phyloP scores from a whole-genome alignment of 2,113 vertebrate genomes.

The Festucalex cinctus region DNA sequence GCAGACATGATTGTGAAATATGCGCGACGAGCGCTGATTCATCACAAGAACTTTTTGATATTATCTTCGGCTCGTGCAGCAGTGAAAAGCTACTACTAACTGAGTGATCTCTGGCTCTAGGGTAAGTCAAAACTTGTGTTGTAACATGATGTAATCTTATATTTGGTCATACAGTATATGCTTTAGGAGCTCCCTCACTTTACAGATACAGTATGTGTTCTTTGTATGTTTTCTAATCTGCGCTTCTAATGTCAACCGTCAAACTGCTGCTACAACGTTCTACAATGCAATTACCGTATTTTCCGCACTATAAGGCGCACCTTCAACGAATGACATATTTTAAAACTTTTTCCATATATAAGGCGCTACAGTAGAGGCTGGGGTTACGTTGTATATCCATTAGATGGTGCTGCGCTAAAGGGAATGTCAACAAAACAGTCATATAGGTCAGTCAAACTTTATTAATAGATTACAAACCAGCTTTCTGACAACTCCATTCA shows the following conservation, averaged over 20 bases:
- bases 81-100: not conserved
- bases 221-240: not conserved
- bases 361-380: too few relatives aligned
- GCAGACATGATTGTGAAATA: conserved; percentile 36
- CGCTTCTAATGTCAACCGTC: conserved; percentile 11
- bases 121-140: conserved; percentile 29
- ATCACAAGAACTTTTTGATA: conserved; percentile 11
- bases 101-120: not conserved
- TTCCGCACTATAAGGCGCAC: too few relatives aligned
- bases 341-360: too few relatives aligned
- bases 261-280: conserved; percentile 7
- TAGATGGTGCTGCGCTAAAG: too few relatives aligned
- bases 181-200: too few relatives aligned
- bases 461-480: too few relatives aligned
- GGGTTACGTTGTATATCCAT: too few relatives aligned
- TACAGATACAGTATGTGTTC: not conserved
- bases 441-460: too few relatives aligned
- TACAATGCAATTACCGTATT: conserved; percentile 6
- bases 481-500: too few relatives aligned
- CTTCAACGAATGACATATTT: too few relatives aligned
- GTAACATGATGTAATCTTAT: not conserved
- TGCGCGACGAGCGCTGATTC: not conserved
- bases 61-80: not conserved
- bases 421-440: too few relatives aligned
- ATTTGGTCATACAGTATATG: too few relatives aligned